Base-by-base conservation (phyloP, 1,140 invertebrate genomes). In the Heterodera carotae region DNA sequence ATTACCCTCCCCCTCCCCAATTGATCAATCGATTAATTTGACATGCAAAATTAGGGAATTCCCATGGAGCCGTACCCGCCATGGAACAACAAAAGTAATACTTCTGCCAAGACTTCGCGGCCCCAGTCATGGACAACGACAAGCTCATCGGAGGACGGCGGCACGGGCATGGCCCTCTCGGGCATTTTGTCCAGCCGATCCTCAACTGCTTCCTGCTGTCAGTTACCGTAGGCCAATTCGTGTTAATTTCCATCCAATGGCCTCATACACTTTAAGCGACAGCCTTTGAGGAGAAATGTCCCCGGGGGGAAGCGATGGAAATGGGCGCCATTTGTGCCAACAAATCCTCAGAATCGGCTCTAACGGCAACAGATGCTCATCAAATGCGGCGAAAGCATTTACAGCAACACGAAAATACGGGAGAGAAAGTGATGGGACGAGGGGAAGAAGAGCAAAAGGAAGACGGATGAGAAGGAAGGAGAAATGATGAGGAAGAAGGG, bases 61-160 rank as follows among this genome's bases (percentile, higher is more conserved):
- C 62, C 62, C 29, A 29, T 34, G 62, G 62, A 66, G 12, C 62
- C 27, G 62, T 29, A 15, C 62, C 62, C 62, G 62, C 29, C 62
- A 27, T 34, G 33, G 27, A 7, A 66, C 62, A 66, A 12, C 62
- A 66, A 29, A 29, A 66, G 6, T 4, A 66, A 34, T 22, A 18
- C 29, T 25, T 34, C 62, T n/a, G 5, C 62, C 25, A 66, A 66
- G 25, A 22, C 62, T 12, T 39, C 72, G 36, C 59, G 72, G 6
- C 72, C 72, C 6, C 56, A 74, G 36, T 74, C 72, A 2, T 74
- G 72, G 72, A 74, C 72, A 36, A 74, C 72, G 34, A 74, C 72
- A 4, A 74, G 72, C 56, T 74, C 72, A 31, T 74, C 72, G 15
- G 72, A 74, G n/a, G 72, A 74, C 59, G 72, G 71, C 34, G 62